Evolutionary conservation across 1,140 invertebrate species (phyloP).

Genomic region (Megalopta genalis): DNA sequence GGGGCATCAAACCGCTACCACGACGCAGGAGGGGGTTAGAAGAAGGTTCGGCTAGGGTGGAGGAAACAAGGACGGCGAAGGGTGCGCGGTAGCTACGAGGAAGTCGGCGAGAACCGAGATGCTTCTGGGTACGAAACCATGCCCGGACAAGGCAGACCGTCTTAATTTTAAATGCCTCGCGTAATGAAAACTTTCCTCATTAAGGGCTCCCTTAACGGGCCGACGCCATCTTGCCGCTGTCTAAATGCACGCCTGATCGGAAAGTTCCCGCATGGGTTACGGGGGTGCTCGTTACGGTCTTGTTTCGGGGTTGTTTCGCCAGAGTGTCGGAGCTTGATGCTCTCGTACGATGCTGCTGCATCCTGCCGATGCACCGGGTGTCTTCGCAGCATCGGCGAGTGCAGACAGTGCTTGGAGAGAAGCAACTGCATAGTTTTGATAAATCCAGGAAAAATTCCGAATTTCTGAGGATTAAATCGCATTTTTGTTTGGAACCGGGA

Average conservation of each 20-base stretch:
- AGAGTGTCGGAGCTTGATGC: too few species aligned
- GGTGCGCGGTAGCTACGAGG: neutral
- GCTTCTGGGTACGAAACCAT: slow-evolving; percentile 27
- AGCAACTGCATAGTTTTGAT: too few species aligned
- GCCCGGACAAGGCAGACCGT: slow-evolving; percentile 26
- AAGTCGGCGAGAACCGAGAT: neutral
- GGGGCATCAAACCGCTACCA: neutral
- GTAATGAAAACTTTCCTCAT: slow-evolving; percentile 64
- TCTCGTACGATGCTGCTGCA: too few species aligned
- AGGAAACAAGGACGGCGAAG: neutral
- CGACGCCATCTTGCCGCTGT: slow-evolving; percentile 33
- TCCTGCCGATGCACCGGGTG: too few species aligned
- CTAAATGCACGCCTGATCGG: slow-evolving; percentile 17
- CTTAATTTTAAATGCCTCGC: slow-evolving; percentile 58
- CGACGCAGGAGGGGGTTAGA: neutral
- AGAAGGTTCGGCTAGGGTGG: neutral
- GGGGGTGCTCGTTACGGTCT: neutral
- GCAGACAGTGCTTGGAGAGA: too few species aligned
- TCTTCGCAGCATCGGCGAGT: too few species aligned
- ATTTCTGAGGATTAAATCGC: too few species aligned
- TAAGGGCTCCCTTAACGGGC: slow-evolving; percentile 46
- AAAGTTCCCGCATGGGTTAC: slow-evolving; percentile 1
- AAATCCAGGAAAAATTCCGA: too few species aligned
- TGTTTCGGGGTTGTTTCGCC: neutral
- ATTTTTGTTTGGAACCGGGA: too few species aligned